Evolutionary conservation across 2,113 vertebrate genomes (phyloP).

Genomic region (Eclectus roratus): DNA sequence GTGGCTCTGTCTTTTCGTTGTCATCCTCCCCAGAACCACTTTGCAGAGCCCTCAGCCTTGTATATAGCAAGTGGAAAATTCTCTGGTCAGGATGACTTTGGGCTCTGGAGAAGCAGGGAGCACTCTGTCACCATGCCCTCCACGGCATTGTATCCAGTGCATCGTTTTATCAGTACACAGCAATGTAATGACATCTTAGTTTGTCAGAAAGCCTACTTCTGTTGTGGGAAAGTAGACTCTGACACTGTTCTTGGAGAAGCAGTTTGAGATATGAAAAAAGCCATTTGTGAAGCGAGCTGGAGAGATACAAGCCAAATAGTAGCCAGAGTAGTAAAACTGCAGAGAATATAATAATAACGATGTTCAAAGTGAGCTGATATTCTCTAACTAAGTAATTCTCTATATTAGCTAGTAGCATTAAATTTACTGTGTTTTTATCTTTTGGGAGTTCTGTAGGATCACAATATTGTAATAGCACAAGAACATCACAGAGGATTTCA

Average conservation of each 20-base stretch:
- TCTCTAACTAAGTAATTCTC: neutral
- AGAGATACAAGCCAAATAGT: neutral
- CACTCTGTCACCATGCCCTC: fast-evolving
- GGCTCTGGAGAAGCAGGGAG: neutral
- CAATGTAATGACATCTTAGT: neutral
- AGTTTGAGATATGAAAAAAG: neutral
- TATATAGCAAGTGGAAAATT: neutral
- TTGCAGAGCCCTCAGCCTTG: neutral
- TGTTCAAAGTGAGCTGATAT: neutral
- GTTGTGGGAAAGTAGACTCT: neutral
- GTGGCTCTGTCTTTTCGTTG: neutral
- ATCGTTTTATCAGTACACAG: neutral
- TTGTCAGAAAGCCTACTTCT: neutral
- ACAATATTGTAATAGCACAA: neutral
- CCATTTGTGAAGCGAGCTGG: neutral
- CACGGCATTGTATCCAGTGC: neutral
- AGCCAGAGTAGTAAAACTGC: neutral
- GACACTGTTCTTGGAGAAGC: neutral
- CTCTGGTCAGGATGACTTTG: neutral
- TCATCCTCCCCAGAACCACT: neutral
- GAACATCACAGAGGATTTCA: neutral
- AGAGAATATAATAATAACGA: neutral
- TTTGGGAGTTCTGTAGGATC: neutral
- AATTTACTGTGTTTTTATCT: neutral
- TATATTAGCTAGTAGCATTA: neutral